Evolutionary conservation across 1,140 invertebrate species (phyloP), one percentile per base, ranked within the genome.

Genomic region (Nixonia krombeini): DNA sequence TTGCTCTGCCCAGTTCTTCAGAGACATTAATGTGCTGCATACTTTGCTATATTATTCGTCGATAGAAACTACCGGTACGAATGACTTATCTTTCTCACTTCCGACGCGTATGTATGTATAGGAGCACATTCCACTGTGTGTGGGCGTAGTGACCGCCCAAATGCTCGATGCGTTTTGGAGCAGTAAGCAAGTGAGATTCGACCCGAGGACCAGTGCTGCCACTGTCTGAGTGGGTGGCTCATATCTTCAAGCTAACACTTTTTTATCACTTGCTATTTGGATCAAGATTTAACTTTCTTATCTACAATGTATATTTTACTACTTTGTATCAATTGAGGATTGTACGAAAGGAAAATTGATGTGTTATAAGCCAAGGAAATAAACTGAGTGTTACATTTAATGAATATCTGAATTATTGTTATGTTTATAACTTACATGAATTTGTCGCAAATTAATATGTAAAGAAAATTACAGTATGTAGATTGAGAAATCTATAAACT

Each of bases 111-210:
- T 13, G 33, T 12, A 13, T 35, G 9, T 13, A 13, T 13, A 13
- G 10, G 33, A 5, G 13, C 7, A 6, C 9, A 10, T 35, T 13
- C 1, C n/a, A 12, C 13, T 13, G 1, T 13, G 2, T 13, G 33
- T 35, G 33, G 5, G 33, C 7, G 33, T 2, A 35, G 33, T 35
- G 33, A 35, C 33, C 33, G 33, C 33, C 33, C 33, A 35, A 35
- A 35, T 13, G 13, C 33, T 35, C 33, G 33, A 35, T 13, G 33
- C 12, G 33, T 35, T 35, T 35, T 35, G 33, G 13, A 35, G 33
- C 33, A 13, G 33, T 10, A 35, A 13, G 33, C 33, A 35, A 35
- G 33, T 35, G 33, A 35, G 33, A 35, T 35, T 35, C 33, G 33
- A 35, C 33, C 33, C 33, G 33, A 12, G 33, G 4, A 35, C 5